Evolutionary conservation across 2,113 vertebrate species (phyloP), one percentile per base, ranked within the genome.

Genomic region (Amblyopsis rosae): DNA sequence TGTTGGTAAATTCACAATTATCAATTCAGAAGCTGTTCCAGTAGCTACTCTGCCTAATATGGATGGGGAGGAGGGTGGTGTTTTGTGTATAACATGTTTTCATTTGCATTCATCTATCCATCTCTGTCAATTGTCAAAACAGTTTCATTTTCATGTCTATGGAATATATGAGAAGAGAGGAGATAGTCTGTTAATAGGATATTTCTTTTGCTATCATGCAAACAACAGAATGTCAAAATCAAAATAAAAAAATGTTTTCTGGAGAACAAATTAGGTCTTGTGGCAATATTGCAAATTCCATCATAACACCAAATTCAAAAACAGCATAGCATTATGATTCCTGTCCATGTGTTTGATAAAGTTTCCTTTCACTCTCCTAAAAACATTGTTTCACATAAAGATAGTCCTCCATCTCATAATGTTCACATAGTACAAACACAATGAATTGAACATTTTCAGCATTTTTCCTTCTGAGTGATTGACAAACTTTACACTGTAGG

Each of bases 161-260:
- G 88, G 90, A 89, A 83, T 85, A 90, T 87, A 83, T 79, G 65
- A 50, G 79, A 65, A 90, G 89, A 88, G 86, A 86, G 88, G 65
- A 84, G 81, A 71, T 80, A 80, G 80, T 67, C 74, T 74, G 78
- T 86, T 92, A 91, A 91, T 91, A 84, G 85, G 85, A 90, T 88
- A 87, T 91, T 89, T 87, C 81, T 85, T 83, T 80, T 74, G 71
- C 86, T 88, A 83, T 84, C 80, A 84, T 56, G 79, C 82, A 83
- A 88, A 87, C 86, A 89, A 85, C 79, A 88, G 85, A 84, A 90
- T 81, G 89, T 90, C 87, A 91, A 87, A 87, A 88, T 83, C 66
- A 60, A 91, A 77, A 7, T 67, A 69, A 80, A 72, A 76, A 85
- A 82, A 70, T n/a, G 69, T 65, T 77, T 70, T 62, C 80, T n/a